Evolutionary conservation across 2,113 vertebrate species (phyloP), one percentile per base, ranked within the genome.

Genomic region (Nannospalax galili): DNA sequence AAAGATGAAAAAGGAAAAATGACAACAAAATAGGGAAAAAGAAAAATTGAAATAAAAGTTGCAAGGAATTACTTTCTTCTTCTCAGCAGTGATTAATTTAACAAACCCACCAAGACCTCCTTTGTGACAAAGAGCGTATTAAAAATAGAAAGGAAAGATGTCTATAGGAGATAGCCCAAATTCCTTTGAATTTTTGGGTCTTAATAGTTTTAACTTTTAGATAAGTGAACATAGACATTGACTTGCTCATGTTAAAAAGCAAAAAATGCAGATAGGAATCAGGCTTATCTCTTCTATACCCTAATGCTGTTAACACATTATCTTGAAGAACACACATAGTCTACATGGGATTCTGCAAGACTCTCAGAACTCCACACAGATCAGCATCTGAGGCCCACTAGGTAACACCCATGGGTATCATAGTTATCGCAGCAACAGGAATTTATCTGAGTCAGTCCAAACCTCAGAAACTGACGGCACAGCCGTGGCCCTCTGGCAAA

Each of bases 181-280:
- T 16, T 86, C 73, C 48, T 5, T 10, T 19, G 17, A 62, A 78
- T 92, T 67, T 81, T 30, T 79, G n/a, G 20, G 12, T 30, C n/a
- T 7, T 40, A 73, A 48, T 73, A 10, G 84, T 69, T 88, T 58
- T 82, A 69, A n/a, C 62, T 91, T 84, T 74, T 58, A 87, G 74
- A 86, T 56, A 28, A 58, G 77, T 32, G 9, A 28, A 91, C 24
- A 30, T 12, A 84, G 69, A 92, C 20, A 6, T 70, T 77, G 56
- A 84, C n/a, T 93, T 79, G n/a, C n/a, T 84, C n/a, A 40, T 56
- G 7, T 48, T 82, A 88, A 30, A 77, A 42, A 95, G 60, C 89
- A 92, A 81, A 9, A 45, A n/a, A 11, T 70, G 60, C 35, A 95
- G 62, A 48, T 35, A 94, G 26, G 35, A 81, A 69, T 78, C 67